Conservation (phyloP, 2,888 invertebrate species). For the Patella caerulea region DNA sequence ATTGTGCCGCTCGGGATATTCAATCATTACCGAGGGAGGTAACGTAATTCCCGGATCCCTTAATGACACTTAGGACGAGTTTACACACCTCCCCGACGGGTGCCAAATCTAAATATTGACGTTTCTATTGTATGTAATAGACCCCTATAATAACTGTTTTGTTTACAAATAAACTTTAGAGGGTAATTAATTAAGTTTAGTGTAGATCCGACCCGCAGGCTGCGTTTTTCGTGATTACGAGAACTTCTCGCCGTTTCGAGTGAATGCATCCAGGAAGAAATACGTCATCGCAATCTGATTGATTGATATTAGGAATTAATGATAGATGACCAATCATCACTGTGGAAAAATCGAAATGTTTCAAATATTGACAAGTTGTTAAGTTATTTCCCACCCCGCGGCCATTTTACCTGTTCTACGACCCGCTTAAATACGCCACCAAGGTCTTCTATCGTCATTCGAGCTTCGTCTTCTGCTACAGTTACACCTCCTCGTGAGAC, state of each 20-base stretch:
- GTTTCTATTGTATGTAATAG: not conserved
- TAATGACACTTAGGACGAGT: not conserved
- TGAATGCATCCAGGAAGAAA: not conserved
- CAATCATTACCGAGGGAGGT: not conserved
- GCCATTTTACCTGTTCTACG: not conserved
- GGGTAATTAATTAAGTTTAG: not conserved
- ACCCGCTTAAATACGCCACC: not conserved
- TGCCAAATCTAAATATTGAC: conserved; percentile 1
- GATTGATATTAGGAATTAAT: not conserved
- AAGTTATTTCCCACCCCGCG: conserved; percentile 4
- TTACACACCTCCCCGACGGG: not conserved
- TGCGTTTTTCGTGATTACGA: not conserved
- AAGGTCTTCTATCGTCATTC: too few species aligned
- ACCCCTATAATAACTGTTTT: too few species aligned
- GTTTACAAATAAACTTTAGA: too few species aligned
- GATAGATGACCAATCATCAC: conserved; percentile 1
- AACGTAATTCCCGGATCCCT: not conserved
- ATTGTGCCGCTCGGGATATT: not conserved
- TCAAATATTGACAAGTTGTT: not conserved
- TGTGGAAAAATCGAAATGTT: conserved; percentile 6
- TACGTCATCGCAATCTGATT: not conserved
- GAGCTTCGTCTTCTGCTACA: too few species aligned
- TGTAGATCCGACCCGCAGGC: not conserved
- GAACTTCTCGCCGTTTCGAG: not conserved
- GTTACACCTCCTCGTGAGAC: too few species aligned